A percentile compares a stretch with the other conserved stretches of the same genome.
These are phyloP conservation scores for Nanger granti DNA, from an alignment of 2,113 vertebrate species.

Conservation along the genomic window DNA sequence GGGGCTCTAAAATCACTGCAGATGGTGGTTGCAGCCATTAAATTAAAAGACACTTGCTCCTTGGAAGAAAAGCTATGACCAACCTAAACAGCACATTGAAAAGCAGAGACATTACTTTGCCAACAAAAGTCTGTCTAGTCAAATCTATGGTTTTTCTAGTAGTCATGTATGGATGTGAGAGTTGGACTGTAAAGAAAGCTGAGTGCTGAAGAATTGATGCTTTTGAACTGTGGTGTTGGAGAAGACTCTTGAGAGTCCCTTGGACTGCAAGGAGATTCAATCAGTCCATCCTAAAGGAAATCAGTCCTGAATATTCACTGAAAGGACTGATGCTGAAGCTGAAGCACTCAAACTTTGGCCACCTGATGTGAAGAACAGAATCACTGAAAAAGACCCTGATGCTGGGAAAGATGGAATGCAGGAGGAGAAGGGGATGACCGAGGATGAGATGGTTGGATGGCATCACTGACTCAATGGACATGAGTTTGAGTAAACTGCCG, in stretches of 20 bases:
- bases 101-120: background rate
- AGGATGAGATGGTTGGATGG: background rate
- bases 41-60: background rate
- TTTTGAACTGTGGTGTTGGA: background rate
- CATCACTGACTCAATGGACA: background rate
- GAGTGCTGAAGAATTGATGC: background rate
- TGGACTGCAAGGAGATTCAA: background rate
- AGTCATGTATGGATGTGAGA: background rate
- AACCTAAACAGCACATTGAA: background rate
- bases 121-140: background rate
- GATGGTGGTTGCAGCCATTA: background rate
- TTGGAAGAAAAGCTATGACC: background rate
- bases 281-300: background rate
- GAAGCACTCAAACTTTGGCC: background rate
- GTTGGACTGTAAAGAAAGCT: background rate
- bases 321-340: background rate
- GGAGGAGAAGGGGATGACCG: background rate
- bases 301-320: background rate
- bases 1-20: background rate
- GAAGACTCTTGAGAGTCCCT: background rate
- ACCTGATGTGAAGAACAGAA: background rate
- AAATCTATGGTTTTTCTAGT: background rate
- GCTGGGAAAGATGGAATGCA: background rate
- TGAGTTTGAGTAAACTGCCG: background rate
- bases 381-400: background rate